Evolutionary conservation across 2,888 invertebrate species (phyloP).

Genomic region (Melieria omissa): DNA sequence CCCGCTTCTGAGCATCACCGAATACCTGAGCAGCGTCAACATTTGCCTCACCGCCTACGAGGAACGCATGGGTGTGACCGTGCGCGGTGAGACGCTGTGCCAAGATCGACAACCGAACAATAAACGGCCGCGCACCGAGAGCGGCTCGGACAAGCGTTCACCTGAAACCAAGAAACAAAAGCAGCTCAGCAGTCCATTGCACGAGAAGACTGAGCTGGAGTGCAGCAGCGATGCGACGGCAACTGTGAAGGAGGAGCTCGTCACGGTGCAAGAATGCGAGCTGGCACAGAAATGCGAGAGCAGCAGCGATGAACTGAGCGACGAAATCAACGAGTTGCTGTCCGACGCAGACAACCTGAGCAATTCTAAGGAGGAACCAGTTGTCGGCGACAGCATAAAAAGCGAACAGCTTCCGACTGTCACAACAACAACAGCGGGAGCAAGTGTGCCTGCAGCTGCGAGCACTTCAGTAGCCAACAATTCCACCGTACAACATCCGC

Average conservation of each 20-base stretch:
- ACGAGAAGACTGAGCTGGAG: constrained; percentile 36
- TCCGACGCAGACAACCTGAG: constrained; percentile 33
- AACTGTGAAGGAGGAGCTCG: constrained; percentile 23
- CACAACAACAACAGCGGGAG: background rate
- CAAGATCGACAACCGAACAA: constrained; percentile 51
- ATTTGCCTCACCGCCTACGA: constrained; percentile 83
- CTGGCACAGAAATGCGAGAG: constrained; percentile 44
- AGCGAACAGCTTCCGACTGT: constrained; percentile 17
- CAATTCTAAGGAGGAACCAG: no score
- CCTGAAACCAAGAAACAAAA: constrained; percentile 69
- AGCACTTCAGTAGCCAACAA: constrained; percentile 25
- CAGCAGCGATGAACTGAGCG: constrained; percentile 56
- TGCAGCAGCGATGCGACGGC: background rate
- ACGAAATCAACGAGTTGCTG: constrained; percentile 57
- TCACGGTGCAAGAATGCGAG: constrained; percentile 2
- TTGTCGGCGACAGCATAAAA: constrained; percentile 12
- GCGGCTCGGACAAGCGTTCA: constrained; percentile 70
- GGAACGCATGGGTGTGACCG: constrained; percentile 74
- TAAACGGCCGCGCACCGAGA: constrained; percentile 71
- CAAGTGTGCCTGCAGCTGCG: background rate
- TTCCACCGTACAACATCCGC: constrained; percentile 34
- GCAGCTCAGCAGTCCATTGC: constrained; percentile 43
- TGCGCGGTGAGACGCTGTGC: constrained; percentile 66
- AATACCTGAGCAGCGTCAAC: constrained; percentile 80
- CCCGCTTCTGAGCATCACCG: constrained; percentile 79